Percentiles rank a stretch among this genome's conserved stretches.
phyloP scores from a whole-genome alignment of 2,888 invertebrate genomes.

The Operophtera brumata region DNA sequence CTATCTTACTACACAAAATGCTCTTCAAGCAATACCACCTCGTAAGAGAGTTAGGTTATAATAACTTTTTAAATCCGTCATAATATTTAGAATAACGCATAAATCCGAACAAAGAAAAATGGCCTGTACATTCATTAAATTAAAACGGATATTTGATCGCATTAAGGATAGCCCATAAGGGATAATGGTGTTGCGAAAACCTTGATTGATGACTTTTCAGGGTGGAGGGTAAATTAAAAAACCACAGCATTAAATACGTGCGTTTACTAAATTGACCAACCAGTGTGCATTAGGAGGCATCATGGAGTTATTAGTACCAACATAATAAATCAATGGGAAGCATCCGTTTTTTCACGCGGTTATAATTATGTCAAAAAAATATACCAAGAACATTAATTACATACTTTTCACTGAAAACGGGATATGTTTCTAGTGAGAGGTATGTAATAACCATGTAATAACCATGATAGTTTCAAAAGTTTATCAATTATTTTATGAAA shows the following conservation, averaged over 20 bases:
- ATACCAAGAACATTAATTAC: too few relatives aligned
- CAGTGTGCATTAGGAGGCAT: not conserved
- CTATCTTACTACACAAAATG: too few relatives aligned
- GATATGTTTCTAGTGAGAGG: too few relatives aligned
- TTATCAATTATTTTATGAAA: too few relatives aligned
- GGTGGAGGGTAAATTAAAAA: slow-evolving; percentile 6
- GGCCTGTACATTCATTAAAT: not conserved
- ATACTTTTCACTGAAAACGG: too few relatives aligned
- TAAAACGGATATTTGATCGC: slow-evolving; percentile 22
- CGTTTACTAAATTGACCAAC: not conserved
- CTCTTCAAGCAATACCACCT: not conserved
- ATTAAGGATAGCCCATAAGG: slow-evolving; percentile 24
- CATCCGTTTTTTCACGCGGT: too few relatives aligned
- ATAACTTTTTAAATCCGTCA: slow-evolving; percentile 2
- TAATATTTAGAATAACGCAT: not conserved
- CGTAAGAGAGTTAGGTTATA: not conserved
- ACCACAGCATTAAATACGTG: not conserved
- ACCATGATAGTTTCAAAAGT: too few relatives aligned
- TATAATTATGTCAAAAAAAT: too few relatives aligned
- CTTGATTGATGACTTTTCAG: slow-evolving; percentile 37
- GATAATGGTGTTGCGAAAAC: slow-evolving; percentile 30
- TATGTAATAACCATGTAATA: too few relatives aligned
- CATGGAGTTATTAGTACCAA: too few relatives aligned
- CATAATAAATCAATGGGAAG: too few relatives aligned
- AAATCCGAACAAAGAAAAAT: slow-evolving; percentile 9